Percentiles rank a stretch among this genome's conserved stretches.
These are phyloP conservation scores for Hylaea fasciaria DNA, from an alignment of 2,888 invertebrate genomes.

Conservation along the genomic window DNA sequence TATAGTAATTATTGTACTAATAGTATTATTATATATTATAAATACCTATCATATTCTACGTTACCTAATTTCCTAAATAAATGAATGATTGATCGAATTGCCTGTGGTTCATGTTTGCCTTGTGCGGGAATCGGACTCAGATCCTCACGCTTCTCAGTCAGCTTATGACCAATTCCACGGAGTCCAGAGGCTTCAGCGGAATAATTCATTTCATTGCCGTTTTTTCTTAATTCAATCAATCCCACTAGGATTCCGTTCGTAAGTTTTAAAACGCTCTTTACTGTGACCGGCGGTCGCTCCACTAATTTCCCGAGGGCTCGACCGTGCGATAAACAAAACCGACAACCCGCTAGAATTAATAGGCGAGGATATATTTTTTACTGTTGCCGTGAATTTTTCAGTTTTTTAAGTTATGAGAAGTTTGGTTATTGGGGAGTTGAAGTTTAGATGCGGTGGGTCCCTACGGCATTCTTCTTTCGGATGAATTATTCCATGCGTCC, in stretches of 20 bases:
- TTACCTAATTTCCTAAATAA: no score
- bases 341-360: constrained; percentile 32
- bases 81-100: no score
- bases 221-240: constrained; percentile 25
- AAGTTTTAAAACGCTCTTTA: constrained; percentile 28
- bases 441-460: no score
- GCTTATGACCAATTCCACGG: no score
- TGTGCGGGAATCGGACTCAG: neutral
- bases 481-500: no score
- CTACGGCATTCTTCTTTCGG: no score
- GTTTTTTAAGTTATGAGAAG: constrained; percentile 24
- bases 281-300: constrained; percentile 15
- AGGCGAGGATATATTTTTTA: constrained; percentile 34
- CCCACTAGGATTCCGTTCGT: constrained; percentile 24
- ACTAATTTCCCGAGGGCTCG: constrained; percentile 33
- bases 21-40: no score
- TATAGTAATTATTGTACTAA: no score
- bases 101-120: neutral
- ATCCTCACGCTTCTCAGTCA: no score
- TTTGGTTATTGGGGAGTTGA: neutral
- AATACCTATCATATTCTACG: no score
- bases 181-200: constrained; percentile 5
- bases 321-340: constrained; percentile 25
- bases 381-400: constrained; percentile 28
- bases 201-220: constrained; percentile 21